Evolutionary conservation across 2,113 vertebrate species (phyloP), one percentile per base, ranked within the genome.

Genomic region (Sturnus vulgaris): DNA sequence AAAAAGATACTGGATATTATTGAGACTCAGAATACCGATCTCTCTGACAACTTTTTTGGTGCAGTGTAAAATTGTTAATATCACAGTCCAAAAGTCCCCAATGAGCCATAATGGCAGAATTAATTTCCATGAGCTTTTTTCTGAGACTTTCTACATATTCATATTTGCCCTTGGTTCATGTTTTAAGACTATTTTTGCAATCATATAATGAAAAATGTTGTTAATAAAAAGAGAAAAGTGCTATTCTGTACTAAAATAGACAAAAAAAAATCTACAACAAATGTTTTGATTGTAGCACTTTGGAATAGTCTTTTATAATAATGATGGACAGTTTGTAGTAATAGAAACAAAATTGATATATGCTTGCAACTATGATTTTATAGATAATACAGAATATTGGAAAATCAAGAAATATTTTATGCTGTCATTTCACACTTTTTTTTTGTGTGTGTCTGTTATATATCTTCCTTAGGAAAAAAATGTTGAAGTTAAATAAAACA

Each of bases 171-270:
- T 76, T 77, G 11, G 18, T 86, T 94, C 63, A 76, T 3, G 4
- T 69, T 68, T 94, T 79, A 88, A 72, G 31, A 65, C 85, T 85
- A 37, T 56, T 7, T 88, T 87, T 92, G 59, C 46, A 69, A 82
- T 93, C 49, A 77, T 21, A 61, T 44, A 65, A 88, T 88, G 75
- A 96, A 88, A 90, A 93, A 94, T 65, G 2, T 27, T 92, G 92
- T 95, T 92, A 93, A 94, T 96, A 93, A 90, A 85, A 90, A 50
- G 6, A 15, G 22, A 52, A 19, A 77, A 42, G 20, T 37, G 20
- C 14, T 76, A 12, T 82, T 88, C 55, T 57, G 4, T 61, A 53
- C 15, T 72, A 55, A 85, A 85, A 46, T 33, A 46, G 46, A 72
- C 24, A 88, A 63, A 90, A 75, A 75, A 10, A 80, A 77, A 65